Conservation (phyloP, 1,140 invertebrate species). For the Gerris buenoi region DNA sequence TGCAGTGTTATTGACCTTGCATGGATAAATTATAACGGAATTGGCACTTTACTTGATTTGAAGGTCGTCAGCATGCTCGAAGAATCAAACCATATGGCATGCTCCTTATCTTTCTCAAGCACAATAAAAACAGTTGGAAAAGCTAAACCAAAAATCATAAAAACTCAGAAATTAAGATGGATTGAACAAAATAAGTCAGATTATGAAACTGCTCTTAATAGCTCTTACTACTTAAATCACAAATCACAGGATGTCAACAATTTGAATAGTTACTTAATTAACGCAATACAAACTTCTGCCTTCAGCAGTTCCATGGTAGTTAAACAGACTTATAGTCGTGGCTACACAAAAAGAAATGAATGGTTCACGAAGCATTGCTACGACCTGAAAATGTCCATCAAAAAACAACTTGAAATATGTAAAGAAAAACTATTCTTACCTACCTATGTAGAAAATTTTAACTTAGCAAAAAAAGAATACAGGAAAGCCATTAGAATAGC, state of each 20-base stretch:
- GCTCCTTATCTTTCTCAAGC: not conserved
- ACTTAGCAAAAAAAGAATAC: not conserved
- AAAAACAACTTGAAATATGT: not conserved
- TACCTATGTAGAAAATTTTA: not conserved
- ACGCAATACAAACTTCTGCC: not conserved
- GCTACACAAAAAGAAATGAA: not conserved
- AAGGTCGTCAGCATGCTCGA: not conserved
- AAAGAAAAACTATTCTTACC: not conserved
- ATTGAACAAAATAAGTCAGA: not conserved
- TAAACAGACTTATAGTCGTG: not conserved
- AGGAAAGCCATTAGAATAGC: not conserved
- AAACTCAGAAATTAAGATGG: not conserved
- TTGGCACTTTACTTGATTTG: not conserved
- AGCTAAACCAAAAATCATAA: not conserved
- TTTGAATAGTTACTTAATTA: not conserved
- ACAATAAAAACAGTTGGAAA: not conserved
- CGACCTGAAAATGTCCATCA: not conserved
- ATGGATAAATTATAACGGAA: not conserved
- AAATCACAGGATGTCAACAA: not conserved
- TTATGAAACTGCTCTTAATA: not conserved
- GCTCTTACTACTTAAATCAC: not conserved
- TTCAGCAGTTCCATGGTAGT: not conserved
- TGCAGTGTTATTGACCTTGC: conserved; percentile 1
- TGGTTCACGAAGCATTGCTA: not conserved
- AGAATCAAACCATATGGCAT: not conserved